A percentile compares a stretch with the other conserved stretches of the same genome.
These are phyloP conservation scores for Pammene fasciana DNA, from an alignment of 2,888 invertebrate genomes.

Conservation along the genomic window DNA sequence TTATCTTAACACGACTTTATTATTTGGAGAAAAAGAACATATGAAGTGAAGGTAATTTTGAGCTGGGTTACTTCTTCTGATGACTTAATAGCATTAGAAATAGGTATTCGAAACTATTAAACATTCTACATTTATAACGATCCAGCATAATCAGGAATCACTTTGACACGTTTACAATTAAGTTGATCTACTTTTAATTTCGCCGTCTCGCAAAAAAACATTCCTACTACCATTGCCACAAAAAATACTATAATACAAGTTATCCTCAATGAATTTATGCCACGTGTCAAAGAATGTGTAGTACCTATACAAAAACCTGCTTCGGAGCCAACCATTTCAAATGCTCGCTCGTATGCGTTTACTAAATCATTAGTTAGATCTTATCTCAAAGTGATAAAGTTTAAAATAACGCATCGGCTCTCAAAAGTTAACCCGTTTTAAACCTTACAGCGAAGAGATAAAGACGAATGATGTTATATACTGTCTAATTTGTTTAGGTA, in stretches of 20 bases:
- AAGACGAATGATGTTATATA: background rate
- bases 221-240: conserved; percentile 13
- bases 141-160: too few species aligned
- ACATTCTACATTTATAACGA: too few species aligned
- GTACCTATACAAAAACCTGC: background rate
- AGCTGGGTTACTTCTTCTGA: too few species aligned
- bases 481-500: too few species aligned
- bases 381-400: background rate
- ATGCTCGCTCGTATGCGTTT: too few species aligned
- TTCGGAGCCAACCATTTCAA: background rate
- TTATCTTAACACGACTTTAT: too few species aligned
- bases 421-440: background rate
- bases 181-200: background rate
- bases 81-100: too few species aligned
- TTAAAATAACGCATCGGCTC: background rate
- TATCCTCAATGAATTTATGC: conserved; percentile 19
- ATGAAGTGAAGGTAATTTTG: too few species aligned
- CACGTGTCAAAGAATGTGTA: conserved; percentile 24
- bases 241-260: conserved; percentile 33
- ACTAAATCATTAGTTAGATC: background rate
- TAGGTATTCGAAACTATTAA: too few species aligned
- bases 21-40: too few species aligned
- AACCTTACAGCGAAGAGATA: background rate
- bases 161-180: background rate
- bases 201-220: background rate